Evolutionary conservation across 1,140 invertebrate genomes (phyloP).

Genomic region (Trissolcus basalis): DNA sequence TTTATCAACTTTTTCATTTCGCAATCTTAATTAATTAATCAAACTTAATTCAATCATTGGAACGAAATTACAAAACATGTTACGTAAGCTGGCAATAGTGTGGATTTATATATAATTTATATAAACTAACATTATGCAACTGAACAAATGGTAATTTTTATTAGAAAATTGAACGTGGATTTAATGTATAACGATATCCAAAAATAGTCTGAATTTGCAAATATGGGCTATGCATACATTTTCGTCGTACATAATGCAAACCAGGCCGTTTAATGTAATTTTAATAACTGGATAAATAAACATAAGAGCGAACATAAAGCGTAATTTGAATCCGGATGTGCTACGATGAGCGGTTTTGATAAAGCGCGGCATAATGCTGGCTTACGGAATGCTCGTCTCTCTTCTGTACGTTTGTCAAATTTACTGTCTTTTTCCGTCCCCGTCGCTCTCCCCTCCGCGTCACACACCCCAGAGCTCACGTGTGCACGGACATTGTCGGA

Average conservation of each 20-base stretch:
- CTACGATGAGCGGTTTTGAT: constrained; percentile 73
- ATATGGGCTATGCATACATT: constrained; percentile 34
- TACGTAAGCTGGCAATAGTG: too few species aligned
- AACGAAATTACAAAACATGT: neutral
- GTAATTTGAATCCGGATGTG: constrained; percentile 76
- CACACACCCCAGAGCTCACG: constrained; percentile 29
- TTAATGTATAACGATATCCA: neutral
- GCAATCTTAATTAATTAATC: neutral
- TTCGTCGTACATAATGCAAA: constrained; percentile 63
- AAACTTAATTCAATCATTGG: neutral
- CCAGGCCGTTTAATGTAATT: constrained; percentile 70
- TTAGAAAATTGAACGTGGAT: too few species aligned
- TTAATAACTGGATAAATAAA: constrained; percentile 76
- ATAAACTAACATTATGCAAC: too few species aligned
- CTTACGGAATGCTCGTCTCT: constrained; percentile 59
- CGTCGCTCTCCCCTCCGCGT: constrained; percentile 4
- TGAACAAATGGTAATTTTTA: too few species aligned
- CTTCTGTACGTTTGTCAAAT: constrained; percentile 60
- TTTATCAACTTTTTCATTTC: neutral
- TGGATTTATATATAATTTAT: too few species aligned
- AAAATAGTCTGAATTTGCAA: constrained; percentile 12
- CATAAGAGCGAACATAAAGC: constrained; percentile 71
- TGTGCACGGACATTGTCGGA: constrained; percentile 40
- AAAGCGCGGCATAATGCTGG: constrained; percentile 68
- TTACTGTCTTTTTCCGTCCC: constrained; percentile 51